These are phyloP conservation scores for Genyomyrus donnyi DNA, from an alignment of 2,113 vertebrate species.

Conservation along the genomic window DNA sequence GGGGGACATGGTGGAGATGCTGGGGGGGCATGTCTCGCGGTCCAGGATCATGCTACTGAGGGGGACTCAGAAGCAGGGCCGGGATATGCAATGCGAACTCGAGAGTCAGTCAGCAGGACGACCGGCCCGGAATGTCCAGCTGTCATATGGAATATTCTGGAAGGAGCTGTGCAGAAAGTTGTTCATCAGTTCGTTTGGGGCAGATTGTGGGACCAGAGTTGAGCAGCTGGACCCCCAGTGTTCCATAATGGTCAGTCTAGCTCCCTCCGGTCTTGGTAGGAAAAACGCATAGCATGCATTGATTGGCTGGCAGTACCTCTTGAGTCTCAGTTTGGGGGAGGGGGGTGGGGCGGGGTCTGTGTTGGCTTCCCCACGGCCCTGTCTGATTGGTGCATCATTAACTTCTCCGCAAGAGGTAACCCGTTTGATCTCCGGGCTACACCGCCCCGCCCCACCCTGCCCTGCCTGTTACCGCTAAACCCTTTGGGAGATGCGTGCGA, in stretches of 20 bases:
- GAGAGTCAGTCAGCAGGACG: neutral
- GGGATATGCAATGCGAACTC: neutral
- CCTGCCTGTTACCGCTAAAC: neutral
- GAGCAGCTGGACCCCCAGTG: neutral
- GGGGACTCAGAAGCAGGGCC: neutral
- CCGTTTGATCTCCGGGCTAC: neutral
- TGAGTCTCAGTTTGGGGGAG: neutral
- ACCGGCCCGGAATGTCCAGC: neutral
- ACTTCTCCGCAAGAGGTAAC: neutral
- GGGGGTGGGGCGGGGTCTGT: neutral
- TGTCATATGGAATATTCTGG: conserved; percentile 5
- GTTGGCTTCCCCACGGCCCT: neutral
- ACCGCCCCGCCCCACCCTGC: neutral
- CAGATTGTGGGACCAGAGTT: neutral
- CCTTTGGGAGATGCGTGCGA: neutral
- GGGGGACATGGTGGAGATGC: neutral
- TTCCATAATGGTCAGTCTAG: neutral
- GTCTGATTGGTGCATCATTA: neutral
- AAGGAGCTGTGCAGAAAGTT: neutral
- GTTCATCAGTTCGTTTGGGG: neutral
- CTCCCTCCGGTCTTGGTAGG: neutral
- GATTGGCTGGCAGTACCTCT: neutral
- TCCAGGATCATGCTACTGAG: neutral
- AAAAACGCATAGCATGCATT: neutral
- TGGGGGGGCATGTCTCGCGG: neutral